Conservation (phyloP, 2,113 vertebrate species). For the Calidris pugnax region DNA sequence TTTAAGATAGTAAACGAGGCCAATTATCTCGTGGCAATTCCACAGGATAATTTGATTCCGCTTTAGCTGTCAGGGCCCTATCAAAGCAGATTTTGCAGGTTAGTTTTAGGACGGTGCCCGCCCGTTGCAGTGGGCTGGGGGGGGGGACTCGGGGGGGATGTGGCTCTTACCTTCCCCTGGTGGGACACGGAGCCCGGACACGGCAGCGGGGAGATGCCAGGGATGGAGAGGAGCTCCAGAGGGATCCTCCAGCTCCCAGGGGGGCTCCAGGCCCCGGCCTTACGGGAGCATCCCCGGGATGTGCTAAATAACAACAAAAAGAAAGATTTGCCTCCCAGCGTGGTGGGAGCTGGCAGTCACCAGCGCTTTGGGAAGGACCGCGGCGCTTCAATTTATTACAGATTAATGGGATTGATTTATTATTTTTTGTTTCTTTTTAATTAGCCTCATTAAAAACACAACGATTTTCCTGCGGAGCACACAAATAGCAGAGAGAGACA, state of each 20-base stretch:
- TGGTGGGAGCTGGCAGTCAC: neutral
- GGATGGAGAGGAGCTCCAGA: neutral
- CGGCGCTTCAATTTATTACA: neutral
- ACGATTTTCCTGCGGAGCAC: neutral
- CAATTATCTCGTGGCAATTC: constrained; percentile 50
- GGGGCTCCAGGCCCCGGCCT: neutral
- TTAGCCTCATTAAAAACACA: neutral
- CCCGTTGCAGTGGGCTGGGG: neutral
- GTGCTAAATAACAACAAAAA: neutral
- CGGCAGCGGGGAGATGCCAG: neutral
- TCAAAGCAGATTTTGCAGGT: neutral
- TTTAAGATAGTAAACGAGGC: constrained; percentile 48
- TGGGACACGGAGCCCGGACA: neutral
- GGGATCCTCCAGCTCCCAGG: neutral
- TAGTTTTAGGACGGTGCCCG: constrained; percentile 30
- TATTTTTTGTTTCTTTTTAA: constrained; percentile 21
- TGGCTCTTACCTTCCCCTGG: neutral
- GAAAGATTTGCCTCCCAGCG: neutral
- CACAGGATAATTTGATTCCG: neutral
- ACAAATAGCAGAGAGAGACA: neutral
- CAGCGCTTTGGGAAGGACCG: neutral
- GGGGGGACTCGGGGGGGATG: neutral
- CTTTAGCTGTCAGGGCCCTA: neutral
- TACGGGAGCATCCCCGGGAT: too few species aligned
- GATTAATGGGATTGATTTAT: neutral